Conservation (phyloP, 2,113 vertebrate genomes). For the Nesospiza acunhae region DNA sequence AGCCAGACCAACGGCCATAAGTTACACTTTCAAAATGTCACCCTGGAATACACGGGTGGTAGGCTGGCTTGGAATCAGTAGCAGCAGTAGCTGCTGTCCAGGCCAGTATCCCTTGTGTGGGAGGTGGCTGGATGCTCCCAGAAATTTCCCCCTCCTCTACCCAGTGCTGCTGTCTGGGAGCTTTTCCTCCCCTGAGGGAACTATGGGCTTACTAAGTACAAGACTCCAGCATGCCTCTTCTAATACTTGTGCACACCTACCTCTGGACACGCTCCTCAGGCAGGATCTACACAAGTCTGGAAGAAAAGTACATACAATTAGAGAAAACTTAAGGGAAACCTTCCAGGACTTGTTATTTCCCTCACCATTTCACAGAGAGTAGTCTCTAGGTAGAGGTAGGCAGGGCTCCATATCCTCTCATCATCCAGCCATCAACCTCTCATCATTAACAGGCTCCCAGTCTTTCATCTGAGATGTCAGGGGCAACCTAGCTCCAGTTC, state of each 20-base stretch:
- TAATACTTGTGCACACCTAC: accelerated
- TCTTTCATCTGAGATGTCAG: not conserved
- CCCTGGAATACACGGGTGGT: not conserved
- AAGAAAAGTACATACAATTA: not conserved
- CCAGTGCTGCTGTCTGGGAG: accelerated
- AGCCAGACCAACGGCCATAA: not conserved
- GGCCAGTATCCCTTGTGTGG: not conserved
- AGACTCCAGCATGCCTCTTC: not conserved
- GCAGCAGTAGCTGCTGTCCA: not conserved
- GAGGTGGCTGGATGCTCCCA: not conserved
- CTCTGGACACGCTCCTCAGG: not conserved
- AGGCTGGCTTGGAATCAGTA: not conserved
- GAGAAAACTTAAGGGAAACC: not conserved
- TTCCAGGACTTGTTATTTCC: not conserved
- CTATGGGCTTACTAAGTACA: not conserved
- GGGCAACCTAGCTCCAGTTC: not conserved
- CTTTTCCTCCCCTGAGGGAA: not conserved
- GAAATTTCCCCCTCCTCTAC: not conserved
- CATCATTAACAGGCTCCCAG: not conserved
- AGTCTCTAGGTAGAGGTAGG: not conserved
- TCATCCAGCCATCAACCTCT: not conserved
- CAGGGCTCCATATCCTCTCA: not conserved
- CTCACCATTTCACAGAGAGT: not conserved
- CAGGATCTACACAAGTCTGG: not conserved
- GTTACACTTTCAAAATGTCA: not conserved